Percentiles rank a stretch among this genome's conserved stretches.
phyloP scores from a whole-genome alignment of 2,888 invertebrate genomes.

The Macrophya alboannulata region DNA sequence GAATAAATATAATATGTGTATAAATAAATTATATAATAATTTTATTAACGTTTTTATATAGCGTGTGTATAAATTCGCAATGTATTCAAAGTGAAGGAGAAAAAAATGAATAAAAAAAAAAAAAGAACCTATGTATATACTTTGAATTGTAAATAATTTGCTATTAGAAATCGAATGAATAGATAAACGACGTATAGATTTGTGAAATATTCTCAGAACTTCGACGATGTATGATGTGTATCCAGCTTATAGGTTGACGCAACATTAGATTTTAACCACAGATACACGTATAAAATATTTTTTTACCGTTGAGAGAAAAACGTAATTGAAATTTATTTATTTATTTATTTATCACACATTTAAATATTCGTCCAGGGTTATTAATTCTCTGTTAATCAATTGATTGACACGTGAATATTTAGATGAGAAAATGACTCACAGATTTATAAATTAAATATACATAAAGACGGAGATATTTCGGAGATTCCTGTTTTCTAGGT shows the following conservation, averaged over 20 bases:
- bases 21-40: too few relatives aligned
- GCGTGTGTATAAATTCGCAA: too few relatives aligned
- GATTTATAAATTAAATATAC: background rate
- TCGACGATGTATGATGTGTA: background rate
- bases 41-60: too few relatives aligned
- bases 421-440: background rate
- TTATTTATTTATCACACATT: background rate
- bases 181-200: background rate
- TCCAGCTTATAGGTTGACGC: background rate
- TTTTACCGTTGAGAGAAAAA: too few relatives aligned
- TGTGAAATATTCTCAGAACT: background rate
- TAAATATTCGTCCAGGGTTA: background rate
- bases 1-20: too few relatives aligned
- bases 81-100: too few relatives aligned
- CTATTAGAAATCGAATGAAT: background rate
- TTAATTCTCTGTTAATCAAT: too few relatives aligned
- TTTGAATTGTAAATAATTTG: background rate
- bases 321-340: too few relatives aligned
- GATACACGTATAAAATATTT: background rate
- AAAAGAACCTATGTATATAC: too few relatives aligned
- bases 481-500: conserved; percentile 18
- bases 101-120: background rate
- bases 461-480: background rate
- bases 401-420: background rate
- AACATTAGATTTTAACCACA: background rate